Evolutionary conservation across 2,797 vertebrate genomes (phyloP).

Genomic region (Pipistrellus kuhlii): DNA sequence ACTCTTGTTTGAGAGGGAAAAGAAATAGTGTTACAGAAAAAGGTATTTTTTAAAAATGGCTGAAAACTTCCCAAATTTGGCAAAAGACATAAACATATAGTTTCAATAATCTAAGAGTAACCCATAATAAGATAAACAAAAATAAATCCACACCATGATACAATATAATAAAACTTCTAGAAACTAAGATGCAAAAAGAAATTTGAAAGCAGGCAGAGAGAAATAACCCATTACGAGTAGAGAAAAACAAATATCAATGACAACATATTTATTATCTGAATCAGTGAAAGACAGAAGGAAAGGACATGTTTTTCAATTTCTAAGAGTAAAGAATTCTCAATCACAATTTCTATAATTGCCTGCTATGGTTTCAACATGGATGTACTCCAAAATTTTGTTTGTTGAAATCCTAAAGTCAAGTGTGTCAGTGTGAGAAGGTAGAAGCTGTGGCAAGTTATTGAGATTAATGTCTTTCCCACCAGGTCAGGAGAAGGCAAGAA

Average conservation of each 20-base stretch:
- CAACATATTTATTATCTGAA: neutral
- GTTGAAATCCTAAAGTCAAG: neutral
- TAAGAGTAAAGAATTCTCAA: neutral
- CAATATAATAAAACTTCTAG: neutral
- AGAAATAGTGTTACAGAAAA: neutral
- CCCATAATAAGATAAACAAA: neutral
- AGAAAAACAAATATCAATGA: neutral
- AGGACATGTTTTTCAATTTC: neutral
- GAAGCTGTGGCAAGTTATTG: neutral
- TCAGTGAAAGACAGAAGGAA: neutral
- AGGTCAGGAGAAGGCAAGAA: neutral
- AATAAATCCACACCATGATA: neutral
- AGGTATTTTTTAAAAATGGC: no score
- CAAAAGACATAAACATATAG: neutral
- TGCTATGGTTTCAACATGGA: neutral
- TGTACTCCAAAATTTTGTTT: neutral
- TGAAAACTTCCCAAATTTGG: neutral
- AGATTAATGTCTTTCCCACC: neutral
- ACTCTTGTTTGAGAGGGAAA: neutral
- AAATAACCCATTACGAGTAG: neutral
- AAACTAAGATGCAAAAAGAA: neutral
- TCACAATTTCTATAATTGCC: neutral
- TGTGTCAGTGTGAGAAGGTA: neutral
- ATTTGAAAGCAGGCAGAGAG: neutral
- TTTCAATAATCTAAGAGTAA: neutral